Evolutionary conservation across 2,888 invertebrate species (phyloP).

Genomic region (Masnerella sp.): DNA sequence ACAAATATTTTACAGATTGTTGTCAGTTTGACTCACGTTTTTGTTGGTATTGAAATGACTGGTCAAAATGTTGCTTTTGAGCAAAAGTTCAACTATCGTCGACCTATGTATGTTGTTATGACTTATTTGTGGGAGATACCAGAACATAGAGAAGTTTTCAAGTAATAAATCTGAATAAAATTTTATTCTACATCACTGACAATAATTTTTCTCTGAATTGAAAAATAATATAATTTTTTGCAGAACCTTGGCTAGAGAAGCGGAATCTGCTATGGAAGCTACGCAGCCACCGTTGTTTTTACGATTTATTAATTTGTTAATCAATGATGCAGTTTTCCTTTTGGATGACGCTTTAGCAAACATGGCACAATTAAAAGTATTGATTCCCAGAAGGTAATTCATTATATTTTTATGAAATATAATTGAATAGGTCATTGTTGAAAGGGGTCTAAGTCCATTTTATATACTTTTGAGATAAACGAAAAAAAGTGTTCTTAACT

Average conservation of each 20-base stretch:
- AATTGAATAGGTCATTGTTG: too few relatives aligned
- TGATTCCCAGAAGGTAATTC: slow-evolving; percentile 85
- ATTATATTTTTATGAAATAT: too few relatives aligned
- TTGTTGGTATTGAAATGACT: slow-evolving; percentile 98
- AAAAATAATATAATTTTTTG: slow-evolving; percentile 36
- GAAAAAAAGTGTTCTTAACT: too few relatives aligned
- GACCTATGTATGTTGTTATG: slow-evolving; percentile 96
- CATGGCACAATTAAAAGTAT: slow-evolving; percentile 91
- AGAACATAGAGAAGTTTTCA: slow-evolving; percentile 87
- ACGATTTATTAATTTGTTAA: slow-evolving; percentile 95
- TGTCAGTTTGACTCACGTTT: slow-evolving; percentile 90
- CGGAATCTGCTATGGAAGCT: slow-evolving; percentile 92
- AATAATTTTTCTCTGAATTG: slow-evolving; percentile 9
- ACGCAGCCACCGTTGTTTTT: slow-evolving; percentile 94
- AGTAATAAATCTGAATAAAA: slow-evolving; percentile 77
- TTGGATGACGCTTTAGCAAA: slow-evolving; percentile 94
- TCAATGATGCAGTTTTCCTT: slow-evolving; percentile 98
- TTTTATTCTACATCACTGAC: not conserved
- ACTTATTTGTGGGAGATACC: slow-evolving; percentile 92
- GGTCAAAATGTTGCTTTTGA: slow-evolving; percentile 97
- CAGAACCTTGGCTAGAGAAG: slow-evolving; percentile 87
- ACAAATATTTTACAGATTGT: slow-evolving; percentile 88
- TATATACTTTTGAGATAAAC: too few relatives aligned
- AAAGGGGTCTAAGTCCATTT: too few relatives aligned
- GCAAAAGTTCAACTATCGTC: slow-evolving; percentile 96